Base-by-base conservation (phyloP, 2,888 invertebrate species). In the Callimorpha dominula region DNA sequence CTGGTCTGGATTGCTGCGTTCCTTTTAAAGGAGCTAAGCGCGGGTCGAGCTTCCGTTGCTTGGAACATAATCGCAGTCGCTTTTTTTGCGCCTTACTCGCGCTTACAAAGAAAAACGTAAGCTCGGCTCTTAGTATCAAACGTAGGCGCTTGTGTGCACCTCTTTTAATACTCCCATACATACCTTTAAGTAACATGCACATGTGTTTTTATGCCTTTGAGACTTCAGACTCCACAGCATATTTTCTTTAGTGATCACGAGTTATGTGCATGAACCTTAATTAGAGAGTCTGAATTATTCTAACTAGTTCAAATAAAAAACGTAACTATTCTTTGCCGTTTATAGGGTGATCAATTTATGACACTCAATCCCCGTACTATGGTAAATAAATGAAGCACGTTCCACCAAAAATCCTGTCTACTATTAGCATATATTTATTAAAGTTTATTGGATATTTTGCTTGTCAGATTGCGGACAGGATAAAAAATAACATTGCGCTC, bases 31-130 rank as follows among this genome's bases (percentile, higher is more conserved):
- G 78, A 78, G 84, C 79, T 84, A 76, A 84, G 78, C 81, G 71
- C 77, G 82, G 81, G 83, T 84, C 81, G 81, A 74, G 86, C 84
- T 90, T 90, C 90, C 82, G 80, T 84, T 82, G 71, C 69, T 63
- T 54, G 79, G 80, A 78, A 78, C 80, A 85, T 89, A 89, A 89
- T 90, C 86, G 86, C 79, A 81, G 87, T 70, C 86, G 85, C 86
- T 85, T 86, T 60, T 43, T 87, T 85, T 86, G 79, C 79, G 83
- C 83, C 82, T 81, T 80, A 80, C 81, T 75, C 79, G 75, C 77
- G 75, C 79, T 85, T 81, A 84, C 83, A 82, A 88, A 86, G 87
- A 85, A 87, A 85, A 84, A 82, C 83, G 82, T 81, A 73, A 80
- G 78, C 80, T 64, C 52, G 65, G 74, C 78, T 78, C 75, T 79